Evolutionary conservation across 2,797 vertebrate genomes (phyloP).

Genomic region (Macrochelys suwanniensis): DNA sequence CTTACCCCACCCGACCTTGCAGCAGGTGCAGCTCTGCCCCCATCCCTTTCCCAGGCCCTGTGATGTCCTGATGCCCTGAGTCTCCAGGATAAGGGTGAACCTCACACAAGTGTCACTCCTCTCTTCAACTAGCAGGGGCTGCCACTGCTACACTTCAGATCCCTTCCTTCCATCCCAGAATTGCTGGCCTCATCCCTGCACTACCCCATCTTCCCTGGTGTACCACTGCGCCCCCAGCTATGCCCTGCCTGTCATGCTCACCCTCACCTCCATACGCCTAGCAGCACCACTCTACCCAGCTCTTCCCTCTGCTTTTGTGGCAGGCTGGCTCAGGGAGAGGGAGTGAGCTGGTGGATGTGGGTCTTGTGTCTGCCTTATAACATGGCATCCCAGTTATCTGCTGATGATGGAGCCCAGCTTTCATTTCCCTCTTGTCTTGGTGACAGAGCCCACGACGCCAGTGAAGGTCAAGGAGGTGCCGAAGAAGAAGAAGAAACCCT

Average conservation of each 20-base stretch:
- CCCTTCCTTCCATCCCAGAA: background rate
- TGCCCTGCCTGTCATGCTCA: background rate
- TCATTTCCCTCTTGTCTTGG: constrained; percentile 61
- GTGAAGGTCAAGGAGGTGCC: constrained; percentile 80
- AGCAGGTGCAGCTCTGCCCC: background rate
- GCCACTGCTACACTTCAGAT: constrained; percentile 42
- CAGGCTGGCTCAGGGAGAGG: constrained; percentile 17
- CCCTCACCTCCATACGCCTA: constrained; percentile 37
- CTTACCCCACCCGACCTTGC: background rate
- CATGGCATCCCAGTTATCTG: constrained; percentile 66
- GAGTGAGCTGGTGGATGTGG: constrained; percentile 32
- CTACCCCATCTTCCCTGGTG: constrained; percentile 27
- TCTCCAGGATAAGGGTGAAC: constrained; percentile 55
- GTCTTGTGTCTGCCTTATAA: constrained; percentile 62
- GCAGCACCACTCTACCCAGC: background rate
- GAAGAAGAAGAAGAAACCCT: constrained; percentile 83
- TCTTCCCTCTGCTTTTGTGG: constrained; percentile 38
- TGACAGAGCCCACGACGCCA: constrained; percentile 78
- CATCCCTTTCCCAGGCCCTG: constrained; percentile 14
- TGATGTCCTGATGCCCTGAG: background rate
- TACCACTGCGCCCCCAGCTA: constrained; percentile 41
- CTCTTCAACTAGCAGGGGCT: constrained; percentile 34
- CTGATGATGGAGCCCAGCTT: constrained; percentile 65
- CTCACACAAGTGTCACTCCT: background rate
- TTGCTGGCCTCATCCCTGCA: background rate